Conservation (phyloP, 1,140 invertebrate genomes). For the Dreissena rostriformis region DNA sequence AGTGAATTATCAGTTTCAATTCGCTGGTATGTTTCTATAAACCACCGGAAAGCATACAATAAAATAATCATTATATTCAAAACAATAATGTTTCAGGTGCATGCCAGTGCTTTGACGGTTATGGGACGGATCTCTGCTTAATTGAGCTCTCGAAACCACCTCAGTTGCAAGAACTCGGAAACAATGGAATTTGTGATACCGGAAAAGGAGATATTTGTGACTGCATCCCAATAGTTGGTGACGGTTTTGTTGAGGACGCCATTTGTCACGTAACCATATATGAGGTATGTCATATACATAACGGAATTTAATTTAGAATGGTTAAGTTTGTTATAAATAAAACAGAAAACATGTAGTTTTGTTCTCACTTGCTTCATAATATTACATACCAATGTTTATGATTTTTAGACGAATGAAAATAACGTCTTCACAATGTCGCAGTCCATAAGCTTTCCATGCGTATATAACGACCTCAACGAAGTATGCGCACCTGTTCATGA, state of each 20-base stretch:
- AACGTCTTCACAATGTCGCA: background rate
- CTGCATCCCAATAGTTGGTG: constrained; percentile 28
- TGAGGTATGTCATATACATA: no score
- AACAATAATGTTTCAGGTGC: constrained; percentile 1
- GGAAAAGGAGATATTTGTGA: constrained; percentile 11
- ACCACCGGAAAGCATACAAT: background rate
- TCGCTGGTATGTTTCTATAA: no score
- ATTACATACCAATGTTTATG: background rate
- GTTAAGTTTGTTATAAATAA: no score
- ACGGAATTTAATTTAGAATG: no score
- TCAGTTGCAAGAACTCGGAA: constrained; percentile 1
- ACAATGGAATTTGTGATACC: constrained; percentile 31
- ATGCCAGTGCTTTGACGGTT: constrained; percentile 14
- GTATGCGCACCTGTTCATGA: background rate
- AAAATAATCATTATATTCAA: background rate
- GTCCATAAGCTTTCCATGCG: background rate
- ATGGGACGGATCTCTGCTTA: constrained; percentile 32
- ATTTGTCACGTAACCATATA: constrained; percentile 1
- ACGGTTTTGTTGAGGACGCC: constrained; percentile 29
- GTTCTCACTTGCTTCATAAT: background rate
- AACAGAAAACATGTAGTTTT: no score
- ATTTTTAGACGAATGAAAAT: background rate
- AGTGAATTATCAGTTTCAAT: no score
- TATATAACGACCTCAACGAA: constrained; percentile 22
- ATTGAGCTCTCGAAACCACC: background rate